Base-by-base conservation (phyloP, 2,888 invertebrate species). In the Celastrina argiolus region DNA sequence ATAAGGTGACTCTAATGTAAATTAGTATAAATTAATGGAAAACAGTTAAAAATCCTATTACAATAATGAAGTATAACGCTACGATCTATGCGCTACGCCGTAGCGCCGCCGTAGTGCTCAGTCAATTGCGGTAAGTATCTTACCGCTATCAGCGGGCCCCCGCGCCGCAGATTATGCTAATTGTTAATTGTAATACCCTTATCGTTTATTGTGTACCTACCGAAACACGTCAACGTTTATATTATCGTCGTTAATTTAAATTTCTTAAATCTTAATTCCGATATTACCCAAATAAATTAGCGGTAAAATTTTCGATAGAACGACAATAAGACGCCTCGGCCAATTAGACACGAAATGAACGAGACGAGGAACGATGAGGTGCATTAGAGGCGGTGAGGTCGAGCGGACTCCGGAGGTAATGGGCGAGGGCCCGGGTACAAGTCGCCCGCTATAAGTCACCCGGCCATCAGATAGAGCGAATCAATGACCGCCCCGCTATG, bases 311-410 rank as follows among this genome's bases (percentile, higher is more conserved):
- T 63, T 56, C 42, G 26, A 42, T 51, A 68, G 36, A 39, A 51
- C 22, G 66, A 66, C 58, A 51, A 72, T 68, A 68, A 65, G 80
- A 81, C 85, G 81, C 84, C 89, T 85, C 89, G 90, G 85, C 87
- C 92, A 93, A 93, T 93, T 93, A 93, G 92, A 85, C 86, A 81
- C 81, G 82, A 85, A 86, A 91, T 84, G 87, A 85, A 92, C 70
- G 74, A 71, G 77, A 73, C 76, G 71, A 77, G 78, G 79, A 85
- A 81, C 81, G 79, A 85, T 85, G 84, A 85, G 85, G 82, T 81
- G 81, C 81, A 82, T 85, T 85, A 84, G 69, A 75, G 74, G 72
- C 79, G 79, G 61, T 65, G 42, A 66, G 68, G 59, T 64, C 67
- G 74, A 68, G 69, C 69, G 66, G 68, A 67, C 69, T 67, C 69